Evolutionary conservation across 2,113 vertebrate genomes (phyloP).

Genomic region (Indri indri): DNA sequence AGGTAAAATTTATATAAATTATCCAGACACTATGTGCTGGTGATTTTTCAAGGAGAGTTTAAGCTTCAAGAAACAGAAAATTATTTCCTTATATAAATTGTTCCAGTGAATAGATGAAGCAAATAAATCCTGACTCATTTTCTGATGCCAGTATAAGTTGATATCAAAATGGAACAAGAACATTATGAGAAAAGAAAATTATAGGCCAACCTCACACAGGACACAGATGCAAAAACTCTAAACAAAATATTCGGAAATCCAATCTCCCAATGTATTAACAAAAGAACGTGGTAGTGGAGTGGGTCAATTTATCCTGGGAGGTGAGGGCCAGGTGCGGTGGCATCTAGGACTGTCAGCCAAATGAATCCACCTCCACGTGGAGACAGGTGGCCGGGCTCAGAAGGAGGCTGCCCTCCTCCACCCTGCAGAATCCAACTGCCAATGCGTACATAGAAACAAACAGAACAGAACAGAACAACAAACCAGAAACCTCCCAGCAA

Average conservation of each 20-base stretch:
- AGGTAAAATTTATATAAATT: background rate
- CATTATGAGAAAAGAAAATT: background rate
- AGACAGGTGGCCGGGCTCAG: background rate
- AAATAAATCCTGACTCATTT: conserved; percentile 26
- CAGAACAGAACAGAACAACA: no score
- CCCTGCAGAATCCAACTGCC: background rate
- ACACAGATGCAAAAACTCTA: background rate
- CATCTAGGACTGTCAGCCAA: accelerated
- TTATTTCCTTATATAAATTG: conserved; percentile 12
- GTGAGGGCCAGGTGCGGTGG: background rate
- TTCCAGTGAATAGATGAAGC: background rate
- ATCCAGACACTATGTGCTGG: background rate
- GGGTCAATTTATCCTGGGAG: background rate
- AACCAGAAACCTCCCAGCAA: background rate
- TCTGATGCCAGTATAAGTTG: background rate
- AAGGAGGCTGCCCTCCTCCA: no score
- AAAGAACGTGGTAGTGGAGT: accelerated
- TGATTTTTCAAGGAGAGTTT: conserved; percentile 17
- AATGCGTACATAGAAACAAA: accelerated
- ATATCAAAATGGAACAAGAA: background rate
- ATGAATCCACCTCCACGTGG: accelerated
- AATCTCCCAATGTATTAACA: background rate
- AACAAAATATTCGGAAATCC: background rate
- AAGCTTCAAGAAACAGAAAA: conserved; percentile 26
- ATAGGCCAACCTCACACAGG: background rate